Conservation (phyloP, 2,113 vertebrate genomes). For the Danionella cerebrum region DNA sequence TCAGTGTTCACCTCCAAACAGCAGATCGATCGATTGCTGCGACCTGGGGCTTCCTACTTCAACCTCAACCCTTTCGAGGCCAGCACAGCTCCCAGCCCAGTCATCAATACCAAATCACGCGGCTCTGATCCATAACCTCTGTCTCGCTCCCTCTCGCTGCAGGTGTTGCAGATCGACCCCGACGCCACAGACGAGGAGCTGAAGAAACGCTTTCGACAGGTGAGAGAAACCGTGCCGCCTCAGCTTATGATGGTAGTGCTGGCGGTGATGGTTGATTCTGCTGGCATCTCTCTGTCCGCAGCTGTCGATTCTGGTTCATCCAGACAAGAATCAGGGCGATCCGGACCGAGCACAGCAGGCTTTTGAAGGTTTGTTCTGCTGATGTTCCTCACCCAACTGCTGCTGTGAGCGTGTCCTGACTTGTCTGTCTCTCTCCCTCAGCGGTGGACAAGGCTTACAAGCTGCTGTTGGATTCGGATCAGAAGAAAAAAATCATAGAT, state of each 20-base stretch:
- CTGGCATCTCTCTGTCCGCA: slow-evolving; percentile 48
- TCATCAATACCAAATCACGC: too few relatives aligned
- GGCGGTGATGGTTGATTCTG: too few relatives aligned
- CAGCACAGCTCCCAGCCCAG: too few relatives aligned
- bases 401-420: background rate
- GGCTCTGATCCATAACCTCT: too few relatives aligned
- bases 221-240: too few relatives aligned
- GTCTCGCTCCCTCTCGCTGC: too few relatives aligned
- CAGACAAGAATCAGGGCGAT: slow-evolving; percentile 97
- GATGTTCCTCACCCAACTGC: too few relatives aligned
- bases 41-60: slow-evolving; percentile 93
- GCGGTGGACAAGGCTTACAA: slow-evolving; percentile 98
- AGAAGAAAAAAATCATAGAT: slow-evolving; percentile 94
- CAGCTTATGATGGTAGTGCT: too few relatives aligned
- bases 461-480: slow-evolving; percentile 86
- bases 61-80: slow-evolving; percentile 98
- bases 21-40: slow-evolving; percentile 89
- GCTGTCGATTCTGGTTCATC: slow-evolving; percentile 97
- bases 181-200: slow-evolving; percentile 94
- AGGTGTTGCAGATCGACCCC: slow-evolving; percentile 95
- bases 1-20: slow-evolving; percentile 95
- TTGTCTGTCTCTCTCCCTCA: slow-evolving; percentile 38
- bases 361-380: slow-evolving; percentile 99
- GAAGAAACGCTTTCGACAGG: slow-evolving; percentile 95
- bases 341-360: slow-evolving; percentile 88